A percentile compares a stretch with the other conserved stretches of the same genome.
Conservation (phyloP, 2,888 invertebrate species). For the Drosophila rubida region DNA sequence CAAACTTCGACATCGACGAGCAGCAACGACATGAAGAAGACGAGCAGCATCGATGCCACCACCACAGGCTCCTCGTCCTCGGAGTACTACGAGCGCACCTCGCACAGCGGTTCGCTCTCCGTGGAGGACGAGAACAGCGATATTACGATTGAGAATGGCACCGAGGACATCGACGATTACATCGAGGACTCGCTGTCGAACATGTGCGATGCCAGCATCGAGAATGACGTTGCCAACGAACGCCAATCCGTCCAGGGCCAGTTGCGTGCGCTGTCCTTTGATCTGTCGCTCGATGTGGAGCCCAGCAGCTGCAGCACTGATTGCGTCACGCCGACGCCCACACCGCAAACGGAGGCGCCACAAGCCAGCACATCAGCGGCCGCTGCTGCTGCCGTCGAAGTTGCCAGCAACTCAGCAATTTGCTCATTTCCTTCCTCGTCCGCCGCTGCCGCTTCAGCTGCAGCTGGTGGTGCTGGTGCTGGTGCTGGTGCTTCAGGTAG, state of each 20-base stretch:
- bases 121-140: slow-evolving; percentile 85
- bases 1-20: not conserved
- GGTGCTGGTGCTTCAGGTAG: slow-evolving; percentile 23
- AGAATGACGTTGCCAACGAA: slow-evolving; percentile 59
- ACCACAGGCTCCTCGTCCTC: slow-evolving; percentile 64
- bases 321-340: slow-evolving; percentile 67
- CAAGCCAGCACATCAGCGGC: slow-evolving; percentile 45
- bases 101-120: slow-evolving; percentile 82
- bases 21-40: slow-evolving; percentile 71
- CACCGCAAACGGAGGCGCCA: slow-evolving; percentile 35
- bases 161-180: slow-evolving; percentile 82
- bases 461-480: slow-evolving; percentile 42
- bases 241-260: slow-evolving; percentile 47
- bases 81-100: slow-evolving; percentile 74
- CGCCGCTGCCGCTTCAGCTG: not conserved
- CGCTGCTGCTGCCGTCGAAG: slow-evolving; percentile 10
- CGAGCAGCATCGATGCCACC: slow-evolving; percentile 75
- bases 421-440: not conserved
- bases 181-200: slow-evolving; percentile 82
- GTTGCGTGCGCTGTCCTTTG: slow-evolving; percentile 57
- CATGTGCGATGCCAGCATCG: slow-evolving; percentile 79
- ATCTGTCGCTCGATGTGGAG: slow-evolving; percentile 45
- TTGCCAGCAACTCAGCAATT: not conserved
- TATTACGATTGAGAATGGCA: slow-evolving; percentile 82
- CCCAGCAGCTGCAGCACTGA: slow-evolving; percentile 13